phyloP scores from a whole-genome alignment of 2,888 invertebrate genomes.

The Lepetodrilus schrolli region DNA sequence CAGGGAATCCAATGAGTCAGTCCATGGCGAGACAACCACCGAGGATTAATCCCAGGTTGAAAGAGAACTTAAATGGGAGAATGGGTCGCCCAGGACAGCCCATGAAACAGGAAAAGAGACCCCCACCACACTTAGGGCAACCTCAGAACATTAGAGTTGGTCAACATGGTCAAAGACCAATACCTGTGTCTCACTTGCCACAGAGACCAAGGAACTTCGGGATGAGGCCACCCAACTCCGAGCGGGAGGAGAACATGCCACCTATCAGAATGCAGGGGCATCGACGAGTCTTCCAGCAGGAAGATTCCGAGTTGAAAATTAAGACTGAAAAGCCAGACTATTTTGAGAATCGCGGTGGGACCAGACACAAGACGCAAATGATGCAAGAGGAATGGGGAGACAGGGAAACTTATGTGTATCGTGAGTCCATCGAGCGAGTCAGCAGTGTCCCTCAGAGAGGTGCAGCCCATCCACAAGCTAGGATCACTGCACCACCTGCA shows the following conservation, averaged over 20 bases:
- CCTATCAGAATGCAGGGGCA: conserved; percentile 10
- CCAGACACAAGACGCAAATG: neutral
- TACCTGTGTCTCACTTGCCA: neutral
- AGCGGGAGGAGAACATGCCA: too few relatives aligned
- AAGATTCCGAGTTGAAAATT: neutral
- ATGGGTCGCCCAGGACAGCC: conserved; percentile 4
- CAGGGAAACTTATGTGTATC: conserved; percentile 8
- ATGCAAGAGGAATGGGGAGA: conserved; percentile 8
- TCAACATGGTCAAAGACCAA: neutral
- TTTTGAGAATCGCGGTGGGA: neutral
- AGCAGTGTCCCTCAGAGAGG: neutral
- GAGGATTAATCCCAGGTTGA: neutral
- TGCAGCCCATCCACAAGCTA: neutral
- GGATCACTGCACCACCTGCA: too few relatives aligned
- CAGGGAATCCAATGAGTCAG: conserved; percentile 6
- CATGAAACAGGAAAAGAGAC: neutral
- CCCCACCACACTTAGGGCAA: neutral
- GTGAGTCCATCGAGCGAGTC: conserved; percentile 5
- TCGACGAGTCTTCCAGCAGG: neutral
- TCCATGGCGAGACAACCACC: neutral
- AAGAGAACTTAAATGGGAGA: conserved; percentile 1
- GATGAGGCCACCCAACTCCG: neutral
- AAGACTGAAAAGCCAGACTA: conserved; percentile 9
- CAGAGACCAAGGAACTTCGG: neutral
- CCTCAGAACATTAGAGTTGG: neutral